Evolutionary conservation across 1,140 invertebrate species (phyloP), one percentile per base, ranked within the genome.

Genomic region (Drosophila erecta): DNA sequence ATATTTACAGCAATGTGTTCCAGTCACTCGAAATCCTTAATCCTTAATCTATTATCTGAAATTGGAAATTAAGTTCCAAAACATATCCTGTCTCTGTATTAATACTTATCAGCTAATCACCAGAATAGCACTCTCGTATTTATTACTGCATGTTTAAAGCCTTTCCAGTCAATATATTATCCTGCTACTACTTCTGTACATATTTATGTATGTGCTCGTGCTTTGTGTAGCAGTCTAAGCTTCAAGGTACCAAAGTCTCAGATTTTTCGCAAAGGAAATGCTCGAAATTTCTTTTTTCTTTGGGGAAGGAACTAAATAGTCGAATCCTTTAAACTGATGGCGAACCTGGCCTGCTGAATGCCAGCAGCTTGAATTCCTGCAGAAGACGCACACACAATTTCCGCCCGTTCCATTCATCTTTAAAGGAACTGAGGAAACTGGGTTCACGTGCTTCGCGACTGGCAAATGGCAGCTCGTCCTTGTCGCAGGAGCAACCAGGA

Each of bases 391-490:
- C 53, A 57, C 44, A 33, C 44, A 37, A 65, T 64, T 67, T 65
- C 46, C 30, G 49, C 15, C 14, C 27, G 6, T 58, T 22, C 41
- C 15, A 15, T 43, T 51, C 41, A 47, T 44, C 17, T 67, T 67
- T 65, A 67, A 67, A 44, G 60, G 41, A 53, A 22, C 37, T 53
- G 12, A 53, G 64, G 37, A 65, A 67, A 37, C 17, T 27, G 46
- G 59, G 20, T 67, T 67, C 58, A 64, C 44, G 62, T 66, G 58
- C 27, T 27, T 14, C 64, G n/a, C 53, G 40, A n/a, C 12, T 37
- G 41, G 61, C 12, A 15, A 67, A 10, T 27, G 66, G 61, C 61
- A 69, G 49, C 49, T 55, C 50, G 66, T 70, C 44, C 49, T 67
- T 43, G 44, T 55, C 27, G 33, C 58, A 67, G 50, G 33, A 65